phyloP scores from a whole-genome alignment of 2,113 vertebrate genomes.

The Salminus brasiliensis region DNA sequence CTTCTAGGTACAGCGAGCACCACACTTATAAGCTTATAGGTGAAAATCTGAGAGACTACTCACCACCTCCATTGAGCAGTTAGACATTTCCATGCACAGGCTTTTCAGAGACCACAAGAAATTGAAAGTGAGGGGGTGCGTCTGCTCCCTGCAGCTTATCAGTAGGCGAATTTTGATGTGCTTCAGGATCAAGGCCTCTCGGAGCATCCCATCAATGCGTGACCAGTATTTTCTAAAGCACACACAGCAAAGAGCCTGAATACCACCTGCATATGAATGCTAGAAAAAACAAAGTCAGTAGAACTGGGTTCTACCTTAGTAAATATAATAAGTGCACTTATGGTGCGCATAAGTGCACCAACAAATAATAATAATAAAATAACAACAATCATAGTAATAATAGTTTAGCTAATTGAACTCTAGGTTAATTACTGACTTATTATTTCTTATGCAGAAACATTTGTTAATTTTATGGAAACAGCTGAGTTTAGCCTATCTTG shows the following conservation, averaged over 20 bases:
- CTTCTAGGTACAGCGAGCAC: neutral
- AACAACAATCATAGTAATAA: neutral
- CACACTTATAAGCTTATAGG: no score
- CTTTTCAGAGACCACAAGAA: constrained; percentile 93
- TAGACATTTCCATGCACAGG: constrained; percentile 87
- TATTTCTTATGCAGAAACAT: no score
- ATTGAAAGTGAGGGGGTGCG: constrained; percentile 90
- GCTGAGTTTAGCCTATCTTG: no score
- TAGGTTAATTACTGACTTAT: no score
- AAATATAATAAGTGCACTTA: neutral
- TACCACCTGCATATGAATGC: no score
- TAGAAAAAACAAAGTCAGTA: neutral
- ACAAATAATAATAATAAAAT: neutral
- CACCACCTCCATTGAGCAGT: constrained; percentile 93
- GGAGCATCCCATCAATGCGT: constrained; percentile 87
- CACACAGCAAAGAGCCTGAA: neutral
- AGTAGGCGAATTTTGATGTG: constrained; percentile 88
- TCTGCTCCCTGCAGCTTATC: constrained; percentile 91
- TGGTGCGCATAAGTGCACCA: no score
- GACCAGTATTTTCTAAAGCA: constrained; percentile 87
- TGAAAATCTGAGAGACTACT: no score
- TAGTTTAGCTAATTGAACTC: no score
- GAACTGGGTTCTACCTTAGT: neutral
- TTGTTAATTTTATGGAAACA: no score
- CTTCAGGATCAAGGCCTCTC: constrained; percentile 89